Conservation (phyloP, 2,888 invertebrate genomes). For the Agrochola circellaris region DNA sequence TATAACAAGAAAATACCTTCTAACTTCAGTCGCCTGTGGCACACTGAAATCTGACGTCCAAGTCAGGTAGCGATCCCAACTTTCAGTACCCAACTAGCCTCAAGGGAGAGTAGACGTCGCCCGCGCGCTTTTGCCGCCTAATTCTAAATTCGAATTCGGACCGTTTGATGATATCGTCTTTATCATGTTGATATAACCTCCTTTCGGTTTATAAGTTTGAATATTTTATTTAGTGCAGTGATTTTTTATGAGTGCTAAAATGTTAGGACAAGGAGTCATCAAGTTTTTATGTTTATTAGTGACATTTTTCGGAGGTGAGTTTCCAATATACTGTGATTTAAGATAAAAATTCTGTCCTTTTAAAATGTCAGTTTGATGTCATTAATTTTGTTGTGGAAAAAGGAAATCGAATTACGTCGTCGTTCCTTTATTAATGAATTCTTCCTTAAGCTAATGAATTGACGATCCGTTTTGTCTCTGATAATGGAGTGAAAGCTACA, state of each 20-base stretch:
- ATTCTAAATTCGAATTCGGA: constrained; percentile 65
- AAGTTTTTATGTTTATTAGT: constrained; percentile 76
- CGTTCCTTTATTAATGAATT: constrained; percentile 59
- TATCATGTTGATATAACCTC: constrained; percentile 62
- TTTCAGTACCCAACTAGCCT: constrained; percentile 74
- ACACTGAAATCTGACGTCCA: constrained; percentile 72
- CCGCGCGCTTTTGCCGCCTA: constrained; percentile 64
- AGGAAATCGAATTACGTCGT: constrained; percentile 51
- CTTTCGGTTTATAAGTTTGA: constrained; percentile 42
- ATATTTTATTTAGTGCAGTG: constrained; percentile 67
- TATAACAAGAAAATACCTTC: constrained; percentile 53
- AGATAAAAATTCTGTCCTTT: constrained; percentile 28
- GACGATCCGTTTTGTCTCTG: constrained; percentile 52
- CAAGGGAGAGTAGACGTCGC: constrained; percentile 71
- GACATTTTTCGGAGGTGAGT: constrained; percentile 84
- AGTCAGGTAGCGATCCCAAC: constrained; percentile 68
- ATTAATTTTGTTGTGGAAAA: constrained; percentile 54
- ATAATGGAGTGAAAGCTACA: constrained; percentile 45
- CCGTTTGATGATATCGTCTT: constrained; percentile 61
- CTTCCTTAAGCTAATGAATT: constrained; percentile 57
- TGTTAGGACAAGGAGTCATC: constrained; percentile 76
- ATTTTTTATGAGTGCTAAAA: constrained; percentile 71
- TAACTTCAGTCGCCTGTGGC: constrained; percentile 56
- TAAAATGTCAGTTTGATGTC: constrained; percentile 47
- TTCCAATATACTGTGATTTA: constrained; percentile 42